Evolutionary conservation across 1,140 invertebrate species (phyloP), one percentile per base, ranked within the genome.

Genomic region (Drosophila fuyamai): DNA sequence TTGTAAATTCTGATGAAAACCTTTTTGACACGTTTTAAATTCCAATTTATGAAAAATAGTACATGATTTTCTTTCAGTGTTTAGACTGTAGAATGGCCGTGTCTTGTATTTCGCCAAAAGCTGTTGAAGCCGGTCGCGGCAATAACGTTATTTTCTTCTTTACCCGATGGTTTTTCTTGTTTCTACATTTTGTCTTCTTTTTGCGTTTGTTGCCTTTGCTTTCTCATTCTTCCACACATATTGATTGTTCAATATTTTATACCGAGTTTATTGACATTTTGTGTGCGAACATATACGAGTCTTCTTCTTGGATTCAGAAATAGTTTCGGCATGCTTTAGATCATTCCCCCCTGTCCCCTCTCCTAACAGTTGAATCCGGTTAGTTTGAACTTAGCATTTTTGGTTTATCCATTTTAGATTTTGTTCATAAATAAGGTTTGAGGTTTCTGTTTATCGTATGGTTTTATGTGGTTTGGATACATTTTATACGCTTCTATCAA

Each of bases 201-300:
- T 58, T 68, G 47, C 58, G 62, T 60, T 56, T 76, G 60, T 67
- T 38, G 65, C 51, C 53, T 58, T 76, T 61, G 60, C 36, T 60
- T 81, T 73, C 18, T 68, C 32, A 27, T 77, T 81, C 79, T 73
- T 75, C 53, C 16, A 46, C 63, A 32, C 51, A 70, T 76, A 80
- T 89, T 88, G 79, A 89, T 89, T 79, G 76, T 76, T 86, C 73
- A 88, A 79, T 88, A 82, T 76, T 71, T 63, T 78, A 65, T 63
- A 75, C 53, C 53, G 84, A 80, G 83, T 88, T 88, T 88, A 88
- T 88, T 88, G 83, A 88, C 83, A 83, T 89, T 88, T 73, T 76
- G 77, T 75, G 63, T 46, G 81, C 55, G 70, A 72, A 70, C 67
- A 41, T 35, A 67, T 50, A 43, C 38, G 27, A 14, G 40, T 48